Evolutionary conservation across 2,888 invertebrate species (phyloP).

Genomic region (Ophion obscuratus): DNA sequence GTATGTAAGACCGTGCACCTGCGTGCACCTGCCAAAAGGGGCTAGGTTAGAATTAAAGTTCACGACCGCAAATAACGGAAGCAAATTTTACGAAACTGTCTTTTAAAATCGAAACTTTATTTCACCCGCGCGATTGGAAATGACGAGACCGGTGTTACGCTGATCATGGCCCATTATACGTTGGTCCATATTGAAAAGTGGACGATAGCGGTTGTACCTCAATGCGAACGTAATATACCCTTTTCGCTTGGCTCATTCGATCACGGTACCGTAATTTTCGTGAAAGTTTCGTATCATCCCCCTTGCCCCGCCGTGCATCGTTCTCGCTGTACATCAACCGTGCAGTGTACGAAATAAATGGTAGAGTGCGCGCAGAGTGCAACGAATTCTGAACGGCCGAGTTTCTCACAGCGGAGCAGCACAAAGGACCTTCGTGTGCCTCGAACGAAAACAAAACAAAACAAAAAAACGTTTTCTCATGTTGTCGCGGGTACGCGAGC

Average conservation of each 20-base stretch:
- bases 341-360: slow-evolving; percentile 49
- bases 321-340: slow-evolving; percentile 44
- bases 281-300: slow-evolving; percentile 65
- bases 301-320: background rate
- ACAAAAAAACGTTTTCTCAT: slow-evolving; percentile 5
- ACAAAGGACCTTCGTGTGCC: slow-evolving; percentile 45
- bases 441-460: background rate
- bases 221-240: slow-evolving; percentile 52
- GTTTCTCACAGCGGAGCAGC: slow-evolving; percentile 48
- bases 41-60: too few species aligned
- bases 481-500: slow-evolving; percentile 1
- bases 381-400: slow-evolving; percentile 53
- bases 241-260: slow-evolving; percentile 47
- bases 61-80: too few species aligned
- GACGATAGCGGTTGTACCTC: slow-evolving; percentile 36
- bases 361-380: slow-evolving; percentile 52
- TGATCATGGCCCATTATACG: slow-evolving; percentile 48
- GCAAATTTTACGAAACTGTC: too few species aligned
- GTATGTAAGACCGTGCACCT: too few species aligned
- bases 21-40: too few species aligned
- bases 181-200: slow-evolving; percentile 4
- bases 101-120: too few species aligned
- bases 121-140: slow-evolving; percentile 28
- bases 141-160: slow-evolving; percentile 53
- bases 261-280: slow-evolving; percentile 65